Base-by-base conservation (phyloP, 2,888 invertebrate species). In the Augiades crinisus region DNA sequence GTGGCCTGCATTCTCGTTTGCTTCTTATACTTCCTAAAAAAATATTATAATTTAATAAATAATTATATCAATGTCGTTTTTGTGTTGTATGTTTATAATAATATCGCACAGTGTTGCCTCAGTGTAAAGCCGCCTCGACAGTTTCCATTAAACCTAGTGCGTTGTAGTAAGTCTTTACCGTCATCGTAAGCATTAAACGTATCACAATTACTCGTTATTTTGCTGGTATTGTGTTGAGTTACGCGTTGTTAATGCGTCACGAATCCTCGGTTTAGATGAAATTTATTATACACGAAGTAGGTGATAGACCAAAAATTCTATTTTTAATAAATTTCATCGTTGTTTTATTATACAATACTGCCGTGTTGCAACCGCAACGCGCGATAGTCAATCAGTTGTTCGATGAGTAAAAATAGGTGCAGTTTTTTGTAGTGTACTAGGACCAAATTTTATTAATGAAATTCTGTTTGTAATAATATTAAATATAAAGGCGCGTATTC, bases 401-500 rank as follows among this genome's bases (percentile, higher is more conserved):
- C 27, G 27, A 41, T 34, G 22, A 24, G 40, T 49, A 6, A 49
- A 49, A 31, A 41, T 51, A 44, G 50, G 50, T 51, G 50, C 50
- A 30, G 50, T 41, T 41, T 47, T 50, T 37, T 69, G 68, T 78
- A 77, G 72, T 63, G 62, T 76, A 72, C 69, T 81, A 82, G 78
- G 85, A 85, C 85, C 85, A 87, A 82, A 74, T 76, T 76, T 72
- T 76, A 78, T 72, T 30, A 43, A 43, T 50, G 68, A 75, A 76
- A 66, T 75, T 78, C 70, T 74, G 73, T 82, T 81, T 75, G 59
- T 69, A 71, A 70, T 70, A 65, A 67, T 68, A 69, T 50, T 60
- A 61, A 57, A 49, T 49, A 43, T 75, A 72, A 33, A 27, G 24
- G 27, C 36, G 43, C 34, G 22, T 43, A 41, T 50, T 47, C 38